Evolutionary conservation across 2,888 invertebrate species (phyloP).

Genomic region (Drosophila nr. fundita): DNA sequence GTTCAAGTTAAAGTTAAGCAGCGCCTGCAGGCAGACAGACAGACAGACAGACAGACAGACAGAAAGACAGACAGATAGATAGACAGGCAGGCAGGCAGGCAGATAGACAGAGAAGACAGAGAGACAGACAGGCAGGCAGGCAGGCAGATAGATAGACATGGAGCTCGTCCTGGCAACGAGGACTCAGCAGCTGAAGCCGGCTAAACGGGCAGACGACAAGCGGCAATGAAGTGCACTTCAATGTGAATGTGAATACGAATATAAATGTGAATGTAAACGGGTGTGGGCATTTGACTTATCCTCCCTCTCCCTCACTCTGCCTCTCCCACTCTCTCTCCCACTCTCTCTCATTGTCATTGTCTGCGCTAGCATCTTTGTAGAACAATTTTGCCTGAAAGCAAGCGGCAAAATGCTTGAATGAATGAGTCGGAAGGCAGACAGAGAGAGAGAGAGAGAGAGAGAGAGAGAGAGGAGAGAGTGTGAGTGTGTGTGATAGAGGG

Average conservation of each 20-base stretch:
- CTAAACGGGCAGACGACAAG: constrained; percentile 57
- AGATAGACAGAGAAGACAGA: neutral
- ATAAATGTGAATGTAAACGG: constrained; percentile 60
- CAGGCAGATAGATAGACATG: constrained; percentile 1
- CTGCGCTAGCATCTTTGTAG: constrained; percentile 69
- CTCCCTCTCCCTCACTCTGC: constrained; percentile 21
- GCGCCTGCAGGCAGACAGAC: constrained; percentile 60
- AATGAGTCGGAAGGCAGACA: constrained; percentile 43
- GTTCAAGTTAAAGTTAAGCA: constrained; percentile 81
- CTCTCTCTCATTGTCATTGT: constrained; percentile 38
- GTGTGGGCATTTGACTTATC: constrained; percentile 50
- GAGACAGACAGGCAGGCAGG: neutral
- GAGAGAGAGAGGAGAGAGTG: neutral
- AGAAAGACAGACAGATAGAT: neutral
- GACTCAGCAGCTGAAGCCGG: constrained; percentile 34
- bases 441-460: neutral
- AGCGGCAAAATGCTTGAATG: constrained; percentile 75
- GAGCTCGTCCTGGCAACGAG: constrained; percentile 27
- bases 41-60: neutral
- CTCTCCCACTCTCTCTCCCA: neutral
- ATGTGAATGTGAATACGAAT: constrained; percentile 61
- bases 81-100: neutral
- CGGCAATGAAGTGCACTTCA: constrained; percentile 78
- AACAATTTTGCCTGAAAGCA: constrained; percentile 76
- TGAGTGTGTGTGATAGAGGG: neutral